Evolutionary conservation across 92 coral and sea anemone species (phyloP).

Genomic region (Zoanthus solanderi): DNA sequence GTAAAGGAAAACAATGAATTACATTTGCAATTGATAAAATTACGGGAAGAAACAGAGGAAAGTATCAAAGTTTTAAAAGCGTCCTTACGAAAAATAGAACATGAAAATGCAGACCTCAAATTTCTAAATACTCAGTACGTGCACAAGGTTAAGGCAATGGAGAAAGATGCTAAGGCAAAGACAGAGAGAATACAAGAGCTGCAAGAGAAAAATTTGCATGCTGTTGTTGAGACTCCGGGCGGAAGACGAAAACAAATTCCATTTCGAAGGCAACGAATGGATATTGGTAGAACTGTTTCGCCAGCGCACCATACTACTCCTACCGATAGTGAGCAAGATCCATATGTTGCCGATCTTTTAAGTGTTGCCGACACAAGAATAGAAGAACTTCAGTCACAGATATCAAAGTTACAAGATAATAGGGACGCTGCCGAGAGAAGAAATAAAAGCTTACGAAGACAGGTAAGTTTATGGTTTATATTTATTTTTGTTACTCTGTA

Average conservation of each 20-base stretch:
- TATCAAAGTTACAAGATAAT: conserved; percentile 76
- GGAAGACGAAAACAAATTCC: conserved; percentile 98
- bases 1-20: conserved; percentile 98
- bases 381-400: conserved; percentile 86
- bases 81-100: conserved; percentile 94
- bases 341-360: conserved; percentile 96
- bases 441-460: conserved; percentile 93
- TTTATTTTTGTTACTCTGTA: not conserved
- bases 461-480: conserved; percentile 64
- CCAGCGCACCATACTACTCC: conserved; percentile 75
- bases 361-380: conserved; percentile 96
- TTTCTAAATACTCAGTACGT: conserved; percentile 98
- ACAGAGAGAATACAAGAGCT: conserved; percentile 92
- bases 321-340: conserved; percentile 77
- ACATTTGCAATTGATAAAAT: conserved; percentile 92
- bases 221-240: conserved; percentile 99
- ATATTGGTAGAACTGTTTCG: conserved; percentile 93
- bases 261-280: conserved; percentile 97
- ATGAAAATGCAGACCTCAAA: conserved; percentile 97
- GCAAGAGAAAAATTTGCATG: conserved; percentile 97
- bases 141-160: conserved; percentile 98
- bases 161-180: conserved; percentile 89
- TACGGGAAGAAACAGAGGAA: conserved; percentile 92
- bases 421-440: conserved; percentile 91
- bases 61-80: conserved; percentile 88